Base-by-base conservation (phyloP, 2,888 invertebrate species). In the Ormyrus nitidulus region DNA sequence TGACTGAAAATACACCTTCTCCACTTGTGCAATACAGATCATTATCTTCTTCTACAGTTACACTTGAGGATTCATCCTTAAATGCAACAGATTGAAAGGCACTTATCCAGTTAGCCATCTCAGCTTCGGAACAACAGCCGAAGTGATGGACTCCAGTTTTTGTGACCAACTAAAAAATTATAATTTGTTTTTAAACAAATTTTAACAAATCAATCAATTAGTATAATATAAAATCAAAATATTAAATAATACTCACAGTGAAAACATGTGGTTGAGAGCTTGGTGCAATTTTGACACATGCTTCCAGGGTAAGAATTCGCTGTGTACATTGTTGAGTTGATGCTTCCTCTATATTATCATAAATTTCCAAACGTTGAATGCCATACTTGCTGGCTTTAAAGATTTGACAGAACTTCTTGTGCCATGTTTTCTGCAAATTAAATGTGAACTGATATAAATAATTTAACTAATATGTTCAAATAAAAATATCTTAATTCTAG, bases 1-100 rank as follows among this genome's bases (percentile, higher is more conserved):
- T 95, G 1, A 96, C 96, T 74, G 94, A 93, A 88, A 96, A 96
- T 13, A 96, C 92, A 70, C 95, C 96, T 91, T 96, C 96, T 46
- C 95, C 95, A 79, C 95, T 95, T 59, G 96, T 95, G 88, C 96
- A 96, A 88, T 96, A 97, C n/a, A 97, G 91, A 90, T 96, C 96
- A 90, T 96, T 96, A 86, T 96, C 96, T 91, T 96, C 96, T 91
- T 96, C 96, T 87, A 96, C 94, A 13, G 92, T 93, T n/a, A 81
- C 8, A 64, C 93, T 93, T 83, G 90, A 91, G 76, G 92, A 92
- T 85, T 92, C 92, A 81, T 94, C 95, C 86, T 94, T 94, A 87
- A 97, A 97, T 0, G 96, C 96, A 49, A 97, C 96, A 10, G 94
- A 93, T 88, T 96, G 96, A 77, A 97, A 92, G 5, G 95, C 95